Conservation (phyloP, 2,888 invertebrate species). For the Anthoptus insignis region DNA sequence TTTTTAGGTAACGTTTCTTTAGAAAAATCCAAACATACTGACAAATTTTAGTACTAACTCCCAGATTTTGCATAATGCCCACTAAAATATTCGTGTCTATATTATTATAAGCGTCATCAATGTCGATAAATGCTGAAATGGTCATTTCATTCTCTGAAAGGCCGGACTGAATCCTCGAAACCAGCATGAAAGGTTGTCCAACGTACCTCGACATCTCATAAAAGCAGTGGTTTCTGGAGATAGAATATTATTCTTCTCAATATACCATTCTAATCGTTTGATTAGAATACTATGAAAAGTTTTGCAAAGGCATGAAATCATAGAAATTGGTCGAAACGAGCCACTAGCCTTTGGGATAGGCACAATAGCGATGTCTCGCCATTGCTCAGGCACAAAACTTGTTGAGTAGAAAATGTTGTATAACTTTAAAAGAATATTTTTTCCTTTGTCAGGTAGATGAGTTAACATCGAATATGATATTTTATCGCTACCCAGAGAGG, state of each 20-base stretch:
- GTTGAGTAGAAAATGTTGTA: too few species aligned
- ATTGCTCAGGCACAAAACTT: not conserved
- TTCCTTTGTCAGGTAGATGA: too few species aligned
- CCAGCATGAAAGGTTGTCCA: not conserved
- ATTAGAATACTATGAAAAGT: constrained; percentile 1
- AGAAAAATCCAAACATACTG: not conserved
- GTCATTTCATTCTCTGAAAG: too few species aligned
- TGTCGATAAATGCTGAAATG: too few species aligned
- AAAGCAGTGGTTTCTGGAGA: not conserved
- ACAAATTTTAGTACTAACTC: not conserved
- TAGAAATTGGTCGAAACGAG: not conserved
- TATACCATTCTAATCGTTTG: constrained; percentile 8
- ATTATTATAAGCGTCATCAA: not conserved
- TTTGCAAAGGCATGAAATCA: constrained; percentile 6
- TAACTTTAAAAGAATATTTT: too few species aligned
- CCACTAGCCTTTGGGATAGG: not conserved
- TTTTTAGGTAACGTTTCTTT: not conserved
- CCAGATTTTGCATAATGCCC: not conserved
- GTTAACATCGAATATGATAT: too few species aligned
- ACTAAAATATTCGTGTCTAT: not conserved
- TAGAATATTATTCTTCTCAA: not conserved
- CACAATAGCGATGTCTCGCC: not conserved
- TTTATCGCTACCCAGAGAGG: too few species aligned
- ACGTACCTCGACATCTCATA: not conserved
- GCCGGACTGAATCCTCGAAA: not conserved